phyloP scores from a whole-genome alignment of 2,888 invertebrate species.

The Melanotus villosus region DNA sequence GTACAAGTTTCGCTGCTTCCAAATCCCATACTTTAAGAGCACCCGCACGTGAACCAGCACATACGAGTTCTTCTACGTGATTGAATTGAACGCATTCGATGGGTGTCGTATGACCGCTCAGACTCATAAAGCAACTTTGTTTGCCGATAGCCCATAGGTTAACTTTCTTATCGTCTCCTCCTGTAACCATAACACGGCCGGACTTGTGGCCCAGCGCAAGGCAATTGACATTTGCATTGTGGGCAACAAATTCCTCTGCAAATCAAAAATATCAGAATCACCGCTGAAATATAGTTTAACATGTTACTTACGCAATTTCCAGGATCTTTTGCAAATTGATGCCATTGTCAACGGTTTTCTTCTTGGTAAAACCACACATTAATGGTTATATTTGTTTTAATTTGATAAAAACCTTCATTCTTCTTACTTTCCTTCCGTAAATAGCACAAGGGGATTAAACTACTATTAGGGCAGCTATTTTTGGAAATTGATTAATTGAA shows the following conservation, averaged over 20 bases:
- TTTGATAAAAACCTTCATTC: slow-evolving; percentile 60
- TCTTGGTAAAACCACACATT: slow-evolving; percentile 11
- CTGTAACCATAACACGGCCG: slow-evolving; percentile 91
- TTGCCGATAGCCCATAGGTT: slow-evolving; percentile 98
- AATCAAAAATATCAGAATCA: slow-evolving; percentile 51
- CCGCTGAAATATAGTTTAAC: slow-evolving; percentile 47
- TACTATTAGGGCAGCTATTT: slow-evolving; percentile 27
- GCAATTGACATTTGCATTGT: slow-evolving; percentile 90
- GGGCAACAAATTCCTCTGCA: slow-evolving; percentile 90
- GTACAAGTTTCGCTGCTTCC: slow-evolving; percentile 91
- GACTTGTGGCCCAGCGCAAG: slow-evolving; percentile 92
- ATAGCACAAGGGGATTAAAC: slow-evolving; percentile 1
- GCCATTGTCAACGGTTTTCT: slow-evolving; percentile 60
- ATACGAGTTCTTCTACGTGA: slow-evolving; percentile 93
- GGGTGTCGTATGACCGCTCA: slow-evolving; percentile 94
- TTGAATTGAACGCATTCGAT: slow-evolving; percentile 97
- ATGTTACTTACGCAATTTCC: slow-evolving; percentile 84
- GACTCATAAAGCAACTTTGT: slow-evolving; percentile 94
- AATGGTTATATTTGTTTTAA: slow-evolving; percentile 58
- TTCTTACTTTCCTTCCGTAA: slow-evolving; percentile 39
- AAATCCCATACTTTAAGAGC: slow-evolving; percentile 97
- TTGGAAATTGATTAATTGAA: slow-evolving; percentile 43
- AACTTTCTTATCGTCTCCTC: slow-evolving; percentile 97
- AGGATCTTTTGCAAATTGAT: slow-evolving; percentile 76
- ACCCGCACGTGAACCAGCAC: slow-evolving; percentile 95